phyloP scores from a whole-genome alignment of 2,888 invertebrate genomes.

The Parthenolecanium corni region DNA sequence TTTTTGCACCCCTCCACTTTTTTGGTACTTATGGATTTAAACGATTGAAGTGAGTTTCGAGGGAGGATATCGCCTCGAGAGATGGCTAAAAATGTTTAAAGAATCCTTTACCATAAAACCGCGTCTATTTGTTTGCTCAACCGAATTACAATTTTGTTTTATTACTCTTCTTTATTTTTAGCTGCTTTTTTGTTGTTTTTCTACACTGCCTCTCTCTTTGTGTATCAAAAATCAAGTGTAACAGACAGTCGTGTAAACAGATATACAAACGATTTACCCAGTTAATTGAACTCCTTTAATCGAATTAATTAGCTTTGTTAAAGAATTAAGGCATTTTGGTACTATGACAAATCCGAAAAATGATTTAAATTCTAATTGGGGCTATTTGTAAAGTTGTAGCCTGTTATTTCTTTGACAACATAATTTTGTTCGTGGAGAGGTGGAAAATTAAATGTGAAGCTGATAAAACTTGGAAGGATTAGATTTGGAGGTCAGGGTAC shows the following conservation, averaged over 20 bases:
- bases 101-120: conserved; percentile 7
- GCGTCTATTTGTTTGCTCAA: conserved; percentile 17
- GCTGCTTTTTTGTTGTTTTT: background rate
- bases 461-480: no score
- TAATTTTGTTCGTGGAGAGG: no score
- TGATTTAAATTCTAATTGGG: no score
- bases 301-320: conserved; percentile 18
- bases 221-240: conserved; percentile 8
- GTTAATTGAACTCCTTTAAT: conserved; percentile 6
- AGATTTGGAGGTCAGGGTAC: no score
- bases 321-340: background rate
- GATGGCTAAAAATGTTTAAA: conserved; percentile 14
- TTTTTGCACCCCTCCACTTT: background rate
- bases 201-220: background rate
- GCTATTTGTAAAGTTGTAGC: no score
- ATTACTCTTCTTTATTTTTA: background rate
- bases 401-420: no score
- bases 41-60: conserved; percentile 16
- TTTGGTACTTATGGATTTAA: conserved; percentile 13
- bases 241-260: conserved; percentile 20
- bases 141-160: conserved; percentile 3
- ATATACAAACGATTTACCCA: conserved; percentile 1
- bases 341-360: no score
- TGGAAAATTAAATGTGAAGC: no score
- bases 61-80: conserved; percentile 25